Evolutionary conservation across 2,888 invertebrate species (phyloP).

Genomic region (Drosophila quasianomalipes): DNA sequence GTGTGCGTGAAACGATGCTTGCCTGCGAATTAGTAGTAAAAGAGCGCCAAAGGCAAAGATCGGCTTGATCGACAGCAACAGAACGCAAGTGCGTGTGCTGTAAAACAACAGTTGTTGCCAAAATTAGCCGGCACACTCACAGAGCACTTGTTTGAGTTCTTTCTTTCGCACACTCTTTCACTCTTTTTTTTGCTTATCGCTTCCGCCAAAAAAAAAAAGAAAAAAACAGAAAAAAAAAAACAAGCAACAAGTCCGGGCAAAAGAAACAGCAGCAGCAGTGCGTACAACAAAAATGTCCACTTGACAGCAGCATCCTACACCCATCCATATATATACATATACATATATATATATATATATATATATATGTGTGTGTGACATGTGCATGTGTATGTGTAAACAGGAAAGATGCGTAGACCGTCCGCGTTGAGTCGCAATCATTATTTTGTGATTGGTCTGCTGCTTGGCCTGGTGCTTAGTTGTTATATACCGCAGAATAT

Average conservation of each 20-base stretch:
- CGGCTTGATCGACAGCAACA: slow-evolving; percentile 35
- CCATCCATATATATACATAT: slow-evolving; percentile 10
- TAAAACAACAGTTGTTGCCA: slow-evolving; percentile 39
- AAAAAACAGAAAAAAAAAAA: slow-evolving; percentile 22
- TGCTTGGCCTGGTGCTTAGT: slow-evolving; percentile 84
- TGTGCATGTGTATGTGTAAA: slow-evolving; percentile 19
- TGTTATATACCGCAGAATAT: slow-evolving; percentile 84
- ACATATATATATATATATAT: slow-evolving; percentile 14
- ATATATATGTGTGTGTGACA: slow-evolving; percentile 12
- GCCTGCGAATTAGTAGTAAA: slow-evolving; percentile 45
- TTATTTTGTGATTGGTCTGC: slow-evolving; percentile 84
- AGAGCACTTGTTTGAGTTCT: slow-evolving; percentile 60
- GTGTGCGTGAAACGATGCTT: slow-evolving; percentile 12
- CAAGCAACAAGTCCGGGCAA: slow-evolving; percentile 19
- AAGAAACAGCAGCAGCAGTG: slow-evolving; percentile 15
- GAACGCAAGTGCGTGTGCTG: slow-evolving; percentile 40
- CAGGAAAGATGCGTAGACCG: slow-evolving; percentile 81
- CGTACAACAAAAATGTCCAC: slow-evolving; percentile 58
- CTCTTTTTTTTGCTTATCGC: slow-evolving; percentile 27
- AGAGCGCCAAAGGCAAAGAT: slow-evolving; percentile 62
- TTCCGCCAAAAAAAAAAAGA: slow-evolving; percentile 28
- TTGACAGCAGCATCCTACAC: slow-evolving; percentile 54
- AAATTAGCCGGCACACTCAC: slow-evolving; percentile 51
- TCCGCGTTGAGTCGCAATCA: slow-evolving; percentile 83
- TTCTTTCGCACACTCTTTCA: not conserved